These are phyloP conservation scores for Diachrysia chrysitis DNA, from an alignment of 2,888 invertebrate genomes.

Conservation along the genomic window DNA sequence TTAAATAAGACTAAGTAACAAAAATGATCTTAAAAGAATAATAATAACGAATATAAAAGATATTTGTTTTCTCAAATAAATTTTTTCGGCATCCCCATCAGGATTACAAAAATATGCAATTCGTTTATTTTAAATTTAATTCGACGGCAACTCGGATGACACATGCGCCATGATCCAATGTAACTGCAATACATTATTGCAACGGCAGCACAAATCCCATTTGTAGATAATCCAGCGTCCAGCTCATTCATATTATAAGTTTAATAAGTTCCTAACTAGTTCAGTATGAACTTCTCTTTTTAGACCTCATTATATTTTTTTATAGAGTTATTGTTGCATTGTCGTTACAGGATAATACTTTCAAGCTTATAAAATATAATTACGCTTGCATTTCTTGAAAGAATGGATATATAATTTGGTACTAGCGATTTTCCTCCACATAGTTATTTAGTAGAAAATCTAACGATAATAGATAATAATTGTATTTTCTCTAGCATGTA, in stretches of 20 bases:
- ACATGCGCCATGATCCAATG: not conserved
- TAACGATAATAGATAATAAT: no score
- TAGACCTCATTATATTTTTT: not conserved
- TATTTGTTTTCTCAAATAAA: no score
- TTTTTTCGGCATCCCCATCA: not conserved
- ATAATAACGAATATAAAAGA: no score
- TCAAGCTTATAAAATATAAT: no score
- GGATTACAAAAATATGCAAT: not conserved
- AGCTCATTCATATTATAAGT: conserved; percentile 3
- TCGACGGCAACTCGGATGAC: not conserved
- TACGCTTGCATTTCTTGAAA: no score
- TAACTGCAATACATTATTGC: not conserved
- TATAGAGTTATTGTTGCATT: not conserved
- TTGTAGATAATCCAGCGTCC: not conserved
- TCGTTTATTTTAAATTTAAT: not conserved
- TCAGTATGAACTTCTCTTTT: not conserved
- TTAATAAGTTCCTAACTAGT: conserved; percentile 9
- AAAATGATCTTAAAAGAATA: no score
- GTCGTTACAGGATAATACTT: not conserved
- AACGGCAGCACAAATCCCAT: not conserved
- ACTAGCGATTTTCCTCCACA: no score
- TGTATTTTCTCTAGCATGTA: no score
- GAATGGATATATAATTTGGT: no score
- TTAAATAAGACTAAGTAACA: not conserved
- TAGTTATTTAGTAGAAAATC: no score